phyloP scores from a whole-genome alignment of 2,888 invertebrate species.

The Trisateles emortualis region DNA sequence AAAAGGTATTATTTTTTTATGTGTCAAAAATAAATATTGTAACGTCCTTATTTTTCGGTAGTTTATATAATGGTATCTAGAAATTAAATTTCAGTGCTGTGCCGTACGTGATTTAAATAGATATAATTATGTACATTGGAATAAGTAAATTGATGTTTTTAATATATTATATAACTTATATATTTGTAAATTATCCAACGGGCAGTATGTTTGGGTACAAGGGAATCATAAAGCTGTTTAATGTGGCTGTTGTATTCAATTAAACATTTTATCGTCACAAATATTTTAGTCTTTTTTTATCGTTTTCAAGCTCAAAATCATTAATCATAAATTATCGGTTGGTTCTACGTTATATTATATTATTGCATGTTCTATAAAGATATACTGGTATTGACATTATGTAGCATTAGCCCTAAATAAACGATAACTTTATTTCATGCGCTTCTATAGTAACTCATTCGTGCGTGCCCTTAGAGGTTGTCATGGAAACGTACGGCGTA shows the following conservation, averaged over 20 bases:
- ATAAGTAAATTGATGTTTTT: conserved; percentile 39
- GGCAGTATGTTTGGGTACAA: conserved; percentile 24
- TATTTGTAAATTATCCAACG: conserved; percentile 31
- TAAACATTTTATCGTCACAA: conserved; percentile 36
- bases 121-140: conserved; percentile 42
- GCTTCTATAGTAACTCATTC: too few species aligned
- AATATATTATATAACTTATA: conserved; percentile 27
- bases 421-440: too few species aligned
- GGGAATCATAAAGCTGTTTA: conserved; percentile 15
- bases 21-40: conserved; percentile 32
- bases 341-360: neutral
- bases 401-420: too few species aligned
- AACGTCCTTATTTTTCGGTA: conserved; percentile 35
- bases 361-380: neutral
- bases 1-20: conserved; percentile 35
- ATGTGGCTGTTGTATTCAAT: conserved; percentile 17
- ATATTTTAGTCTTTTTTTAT: conserved; percentile 22
- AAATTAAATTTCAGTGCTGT: conserved; percentile 54
- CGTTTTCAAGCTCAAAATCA: conserved; percentile 34
- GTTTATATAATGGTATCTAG: conserved; percentile 32
- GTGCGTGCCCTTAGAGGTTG: too few species aligned
- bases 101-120: conserved; percentile 51
- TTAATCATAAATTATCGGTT: conserved; percentile 9
- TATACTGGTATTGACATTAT: too few species aligned
- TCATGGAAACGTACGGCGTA: too few species aligned